Conservation (phyloP, 2,113 vertebrate genomes). For the Anseranas semipalmata region DNA sequence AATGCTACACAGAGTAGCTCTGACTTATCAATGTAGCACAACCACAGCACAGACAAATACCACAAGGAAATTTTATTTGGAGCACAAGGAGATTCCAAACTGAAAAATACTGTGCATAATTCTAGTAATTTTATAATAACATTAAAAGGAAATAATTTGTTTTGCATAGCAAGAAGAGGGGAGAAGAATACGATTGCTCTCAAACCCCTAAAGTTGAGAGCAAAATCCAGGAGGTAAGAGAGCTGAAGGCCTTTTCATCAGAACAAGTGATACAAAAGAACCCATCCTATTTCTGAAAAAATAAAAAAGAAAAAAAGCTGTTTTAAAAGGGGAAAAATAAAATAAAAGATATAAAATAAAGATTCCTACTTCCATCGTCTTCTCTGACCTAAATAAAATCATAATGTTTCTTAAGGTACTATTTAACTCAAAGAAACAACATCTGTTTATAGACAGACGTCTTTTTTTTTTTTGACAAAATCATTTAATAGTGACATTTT, state of each 20-base stretch:
- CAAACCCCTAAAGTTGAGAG: background rate
- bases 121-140: background rate
- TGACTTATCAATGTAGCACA: background rate
- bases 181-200: background rate
- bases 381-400: background rate
- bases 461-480: background rate
- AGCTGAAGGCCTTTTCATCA: background rate
- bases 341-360: background rate
- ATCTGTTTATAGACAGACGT: background rate
- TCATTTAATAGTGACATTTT: background rate
- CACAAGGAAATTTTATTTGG: background rate
- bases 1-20: background rate
- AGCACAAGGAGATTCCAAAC: background rate
- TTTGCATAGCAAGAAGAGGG: background rate
- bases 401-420: background rate
- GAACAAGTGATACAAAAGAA: background rate
- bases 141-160: background rate
- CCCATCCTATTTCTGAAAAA: background rate
- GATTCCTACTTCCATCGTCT: background rate
- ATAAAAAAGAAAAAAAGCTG: background rate
- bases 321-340: background rate
- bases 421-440: background rate
- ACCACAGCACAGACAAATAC: background rate
- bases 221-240: background rate
- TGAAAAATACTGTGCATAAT: background rate